A percentile compares a stretch with the other conserved stretches of the same genome.
Conservation (phyloP, 2,797 vertebrate genomes). For the Rhabdomys pumilio region DNA sequence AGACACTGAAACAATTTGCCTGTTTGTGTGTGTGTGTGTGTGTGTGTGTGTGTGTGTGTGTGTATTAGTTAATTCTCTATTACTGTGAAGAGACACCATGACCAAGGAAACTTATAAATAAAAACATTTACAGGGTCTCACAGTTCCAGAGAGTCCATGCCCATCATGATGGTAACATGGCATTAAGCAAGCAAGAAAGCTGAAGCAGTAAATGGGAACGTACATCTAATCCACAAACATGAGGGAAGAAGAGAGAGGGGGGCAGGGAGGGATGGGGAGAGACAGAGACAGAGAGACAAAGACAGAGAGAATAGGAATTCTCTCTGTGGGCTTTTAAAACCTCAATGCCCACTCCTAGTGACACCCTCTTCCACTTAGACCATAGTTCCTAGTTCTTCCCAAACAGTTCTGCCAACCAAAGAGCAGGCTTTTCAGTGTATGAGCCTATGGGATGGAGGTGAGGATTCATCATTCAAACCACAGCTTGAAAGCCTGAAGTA, state of each 20-base stretch:
- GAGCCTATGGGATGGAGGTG: not conserved
- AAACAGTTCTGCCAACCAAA: not conserved
- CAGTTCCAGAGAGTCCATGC: not conserved
- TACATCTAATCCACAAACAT: not conserved
- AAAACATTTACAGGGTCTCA: not conserved
- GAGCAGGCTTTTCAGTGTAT: not conserved
- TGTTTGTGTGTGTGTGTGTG: not conserved
- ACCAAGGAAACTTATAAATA: not conserved
- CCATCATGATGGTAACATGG: not conserved
- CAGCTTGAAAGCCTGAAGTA: conserved; percentile 12
- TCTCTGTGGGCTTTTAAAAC: not conserved
- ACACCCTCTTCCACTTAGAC: not conserved
- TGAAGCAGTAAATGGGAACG: not conserved
- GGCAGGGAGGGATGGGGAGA: no score
- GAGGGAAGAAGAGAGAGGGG: not conserved
- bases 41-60: not conserved
- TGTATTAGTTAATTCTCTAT: not conserved
- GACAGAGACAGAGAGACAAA: not conserved
- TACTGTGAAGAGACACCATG: not conserved
- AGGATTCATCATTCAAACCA: no score
- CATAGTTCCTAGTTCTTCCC: not conserved
- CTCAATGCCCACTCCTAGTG: not conserved
- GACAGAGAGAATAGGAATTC: not conserved
- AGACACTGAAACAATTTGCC: not conserved
- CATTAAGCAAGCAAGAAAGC: not conserved